These are phyloP conservation scores for Gallinago nigripennis DNA, from an alignment of 2,797 vertebrate species.

Conservation along the genomic window DNA sequence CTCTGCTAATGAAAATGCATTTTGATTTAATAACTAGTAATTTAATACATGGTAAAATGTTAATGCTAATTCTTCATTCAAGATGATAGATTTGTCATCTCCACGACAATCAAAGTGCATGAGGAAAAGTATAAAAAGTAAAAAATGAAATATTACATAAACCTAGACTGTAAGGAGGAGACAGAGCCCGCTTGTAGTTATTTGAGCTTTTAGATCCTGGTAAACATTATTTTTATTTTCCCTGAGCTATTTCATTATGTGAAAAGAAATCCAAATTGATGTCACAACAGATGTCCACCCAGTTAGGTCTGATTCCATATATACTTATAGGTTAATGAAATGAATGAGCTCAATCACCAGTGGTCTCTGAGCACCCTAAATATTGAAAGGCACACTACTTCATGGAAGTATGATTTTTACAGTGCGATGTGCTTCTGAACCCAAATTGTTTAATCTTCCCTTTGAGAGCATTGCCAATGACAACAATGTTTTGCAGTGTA, in stretches of 20 bases:
- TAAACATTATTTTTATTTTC: neutral
- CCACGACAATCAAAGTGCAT: neutral
- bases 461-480: conserved; percentile 33
- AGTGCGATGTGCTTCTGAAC: conserved; percentile 12
- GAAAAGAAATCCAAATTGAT: conserved; percentile 6
- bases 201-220: neutral
- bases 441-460: conserved; percentile 22
- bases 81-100: neutral
- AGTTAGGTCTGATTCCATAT: neutral
- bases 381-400: neutral
- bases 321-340: neutral
- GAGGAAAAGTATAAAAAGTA: neutral
- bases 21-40: conserved; percentile 26
- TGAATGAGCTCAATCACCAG: neutral
- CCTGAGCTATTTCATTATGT: neutral
- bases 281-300: neutral
- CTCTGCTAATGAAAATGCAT: neutral
- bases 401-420: conserved; percentile 1
- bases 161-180: neutral
- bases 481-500: conserved; percentile 29
- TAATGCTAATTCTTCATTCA: conserved; percentile 1
- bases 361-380: neutral
- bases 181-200: neutral
- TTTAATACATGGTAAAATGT: neutral
- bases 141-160: neutral